phyloP scores from a whole-genome alignment of 2,113 vertebrate genomes.

The Nibea albiflora region DNA sequence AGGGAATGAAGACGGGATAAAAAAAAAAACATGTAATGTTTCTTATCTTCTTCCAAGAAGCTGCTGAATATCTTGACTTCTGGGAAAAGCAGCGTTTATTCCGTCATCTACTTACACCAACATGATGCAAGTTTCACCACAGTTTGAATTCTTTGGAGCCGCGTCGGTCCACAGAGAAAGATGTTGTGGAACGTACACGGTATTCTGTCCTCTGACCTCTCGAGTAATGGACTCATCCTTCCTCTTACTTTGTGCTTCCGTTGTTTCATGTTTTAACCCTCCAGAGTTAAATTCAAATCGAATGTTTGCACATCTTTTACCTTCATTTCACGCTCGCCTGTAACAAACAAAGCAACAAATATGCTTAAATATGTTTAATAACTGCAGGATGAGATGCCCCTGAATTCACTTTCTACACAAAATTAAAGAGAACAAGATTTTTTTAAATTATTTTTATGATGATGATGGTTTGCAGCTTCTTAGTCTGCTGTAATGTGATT shows the following conservation, averaged over 20 bases:
- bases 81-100: neutral
- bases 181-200: neutral
- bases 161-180: neutral
- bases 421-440: neutral
- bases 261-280: neutral
- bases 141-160: neutral
- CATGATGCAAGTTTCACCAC: neutral
- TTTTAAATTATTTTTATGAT: too few species aligned
- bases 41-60: neutral
- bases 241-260: neutral
- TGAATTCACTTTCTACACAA: neutral
- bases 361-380: too few species aligned
- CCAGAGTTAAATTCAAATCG: neutral
- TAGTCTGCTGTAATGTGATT: neutral
- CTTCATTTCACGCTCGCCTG: neutral
- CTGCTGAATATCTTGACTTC: neutral
- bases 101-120: conserved; percentile 13
- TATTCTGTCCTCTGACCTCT: neutral
- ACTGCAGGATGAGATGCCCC: neutral
- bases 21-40: neutral
- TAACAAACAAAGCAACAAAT: neutral
- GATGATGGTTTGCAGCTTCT: neutral
- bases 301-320: neutral
- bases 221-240: neutral
- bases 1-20: conserved; percentile 28